A percentile compares a stretch with the other conserved stretches of the same genome.
Conservation (phyloP, 2,797 vertebrate species). For the Microctenopoma stevenorrisi region DNA sequence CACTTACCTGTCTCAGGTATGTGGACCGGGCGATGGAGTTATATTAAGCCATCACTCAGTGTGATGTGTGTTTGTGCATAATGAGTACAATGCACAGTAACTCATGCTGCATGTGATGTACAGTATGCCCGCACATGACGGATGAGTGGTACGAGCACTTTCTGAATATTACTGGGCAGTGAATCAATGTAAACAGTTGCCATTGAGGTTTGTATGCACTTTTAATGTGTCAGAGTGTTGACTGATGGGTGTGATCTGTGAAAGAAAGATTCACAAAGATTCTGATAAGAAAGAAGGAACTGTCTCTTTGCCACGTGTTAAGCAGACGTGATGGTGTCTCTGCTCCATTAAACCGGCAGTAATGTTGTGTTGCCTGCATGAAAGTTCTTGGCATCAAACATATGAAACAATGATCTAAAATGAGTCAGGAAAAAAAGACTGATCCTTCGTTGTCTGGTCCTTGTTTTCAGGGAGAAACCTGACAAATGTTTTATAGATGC, state of each 20-base stretch:
- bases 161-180: slow-evolving; percentile 30
- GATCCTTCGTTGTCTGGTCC: slow-evolving; percentile 10
- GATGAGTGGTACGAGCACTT: slow-evolving; percentile 13
- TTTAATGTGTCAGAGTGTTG: slow-evolving; percentile 35
- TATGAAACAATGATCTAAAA: neutral
- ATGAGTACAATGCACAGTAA: too few relatives aligned
- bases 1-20: slow-evolving; percentile 49
- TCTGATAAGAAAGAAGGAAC: slow-evolving; percentile 3
- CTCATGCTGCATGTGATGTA: neutral
- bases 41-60: slow-evolving; percentile 56
- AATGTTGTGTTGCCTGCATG: neutral
- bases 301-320: slow-evolving; percentile 15
- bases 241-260: slow-evolving; percentile 25
- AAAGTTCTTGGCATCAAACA: slow-evolving; percentile 6
- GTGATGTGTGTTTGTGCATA: slow-evolving; percentile 10
- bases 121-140: slow-evolving; percentile 20
- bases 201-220: slow-evolving; percentile 25
- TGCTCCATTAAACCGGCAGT: slow-evolving; percentile 5
- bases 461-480: slow-evolving; percentile 85
- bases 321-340: slow-evolving; percentile 27
- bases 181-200: slow-evolving; percentile 45
- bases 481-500: slow-evolving; percentile 89
- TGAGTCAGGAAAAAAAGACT: neutral
- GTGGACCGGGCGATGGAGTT: slow-evolving; percentile 27
- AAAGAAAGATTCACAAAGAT: too few relatives aligned